Percentiles rank a stretch among this genome's conserved stretches.
These are phyloP conservation scores for Rhineura floridana DNA, from an alignment of 2,113 vertebrate genomes.

Conservation along the genomic window DNA sequence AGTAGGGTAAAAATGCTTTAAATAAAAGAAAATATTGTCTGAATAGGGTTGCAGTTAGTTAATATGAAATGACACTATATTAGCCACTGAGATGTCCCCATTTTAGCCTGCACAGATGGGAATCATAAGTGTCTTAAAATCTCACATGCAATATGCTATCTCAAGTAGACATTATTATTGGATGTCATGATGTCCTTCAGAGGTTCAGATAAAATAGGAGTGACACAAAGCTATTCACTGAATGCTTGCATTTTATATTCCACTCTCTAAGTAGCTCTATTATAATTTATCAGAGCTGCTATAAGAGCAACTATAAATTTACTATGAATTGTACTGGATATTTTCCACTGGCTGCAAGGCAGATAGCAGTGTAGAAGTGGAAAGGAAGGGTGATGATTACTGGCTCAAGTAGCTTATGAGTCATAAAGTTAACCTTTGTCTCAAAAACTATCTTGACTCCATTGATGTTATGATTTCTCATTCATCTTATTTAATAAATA, in stretches of 20 bases:
- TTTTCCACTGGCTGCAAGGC: slow-evolving; percentile 12
- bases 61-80: background rate
- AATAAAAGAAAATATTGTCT: background rate
- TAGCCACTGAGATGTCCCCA: background rate
- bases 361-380: slow-evolving; percentile 10
- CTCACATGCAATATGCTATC: background rate
- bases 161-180: background rate
- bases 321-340: slow-evolving; percentile 18
- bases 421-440: slow-evolving; percentile 38
- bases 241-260: slow-evolving; percentile 29
- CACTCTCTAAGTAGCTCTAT: background rate
- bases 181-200: background rate
- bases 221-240: background rate
- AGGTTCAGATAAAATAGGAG: slow-evolving; percentile 21
- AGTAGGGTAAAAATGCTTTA: background rate
- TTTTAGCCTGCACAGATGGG: background rate
- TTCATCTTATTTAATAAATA: slow-evolving; percentile 30
- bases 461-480: background rate
- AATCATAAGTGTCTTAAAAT: background rate
- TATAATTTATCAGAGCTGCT: slow-evolving; percentile 8
- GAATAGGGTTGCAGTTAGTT: background rate
- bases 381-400: background rate
- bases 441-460: background rate
- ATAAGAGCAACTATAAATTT: slow-evolving; percentile 30
- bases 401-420: background rate